Evolutionary conservation across 2,113 vertebrate genomes (phyloP).

Genomic region (Choloepus hoffmanni): DNA sequence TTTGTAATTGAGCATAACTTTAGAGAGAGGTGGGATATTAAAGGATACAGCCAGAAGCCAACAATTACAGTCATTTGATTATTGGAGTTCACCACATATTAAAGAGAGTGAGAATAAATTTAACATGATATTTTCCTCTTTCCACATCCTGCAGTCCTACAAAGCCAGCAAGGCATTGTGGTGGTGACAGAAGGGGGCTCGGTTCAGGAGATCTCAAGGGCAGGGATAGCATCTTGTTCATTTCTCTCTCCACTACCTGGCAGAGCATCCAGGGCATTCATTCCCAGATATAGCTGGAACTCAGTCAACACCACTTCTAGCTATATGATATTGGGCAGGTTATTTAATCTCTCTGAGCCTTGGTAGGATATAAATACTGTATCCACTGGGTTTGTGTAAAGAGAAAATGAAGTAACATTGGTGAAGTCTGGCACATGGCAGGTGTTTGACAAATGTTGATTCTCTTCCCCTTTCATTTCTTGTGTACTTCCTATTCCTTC

Average conservation of each 20-base stretch:
- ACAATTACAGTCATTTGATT: neutral
- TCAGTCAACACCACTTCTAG: neutral
- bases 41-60: neutral
- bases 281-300: neutral
- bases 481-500: neutral
- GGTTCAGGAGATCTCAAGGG: neutral
- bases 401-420: constrained; percentile 21
- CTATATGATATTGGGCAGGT: neutral
- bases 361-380: neutral
- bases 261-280: neutral
- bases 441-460: neutral
- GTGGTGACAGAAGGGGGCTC: neutral
- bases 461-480: constrained; percentile 52
- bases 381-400: neutral
- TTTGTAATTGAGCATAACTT: constrained; percentile 45
- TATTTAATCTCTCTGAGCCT: constrained; percentile 7
- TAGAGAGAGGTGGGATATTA: neutral
- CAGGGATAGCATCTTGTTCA: neutral
- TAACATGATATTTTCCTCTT: neutral
- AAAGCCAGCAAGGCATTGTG: neutral
- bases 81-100: neutral
- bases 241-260: neutral
- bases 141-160: neutral
- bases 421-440: neutral
- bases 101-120: neutral